phyloP scores from a whole-genome alignment of 2,888 invertebrate genomes.

The Sepioteuthis lessoniana region DNA sequence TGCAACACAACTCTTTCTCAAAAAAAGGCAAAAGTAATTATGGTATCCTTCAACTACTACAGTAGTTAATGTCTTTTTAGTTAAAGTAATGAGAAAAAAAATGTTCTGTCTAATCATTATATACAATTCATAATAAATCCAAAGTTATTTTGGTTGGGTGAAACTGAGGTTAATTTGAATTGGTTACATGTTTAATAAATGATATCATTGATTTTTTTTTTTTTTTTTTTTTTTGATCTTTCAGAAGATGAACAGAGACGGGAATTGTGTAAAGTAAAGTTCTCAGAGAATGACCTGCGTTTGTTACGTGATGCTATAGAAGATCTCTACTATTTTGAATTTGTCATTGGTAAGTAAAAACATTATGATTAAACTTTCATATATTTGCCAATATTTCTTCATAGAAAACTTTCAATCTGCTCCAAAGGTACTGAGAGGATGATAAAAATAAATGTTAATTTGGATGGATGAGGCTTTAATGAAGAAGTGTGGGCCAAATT shows the following conservation, averaged over 20 bases:
- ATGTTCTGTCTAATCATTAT: not conserved
- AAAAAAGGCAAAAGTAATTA: too few relatives aligned
- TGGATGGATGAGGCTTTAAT: not conserved
- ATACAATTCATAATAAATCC: too few relatives aligned
- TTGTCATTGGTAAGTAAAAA: constrained; percentile 75
- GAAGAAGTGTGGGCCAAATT: not conserved
- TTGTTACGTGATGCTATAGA: constrained; percentile 76
- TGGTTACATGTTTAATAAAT: not conserved
- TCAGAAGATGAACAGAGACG: constrained; percentile 73
- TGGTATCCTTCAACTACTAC: not conserved
- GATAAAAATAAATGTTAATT: not conserved
- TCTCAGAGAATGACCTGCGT: constrained; percentile 74
- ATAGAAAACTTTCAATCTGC: too few relatives aligned
- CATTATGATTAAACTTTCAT: not conserved
- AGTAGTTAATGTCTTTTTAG: not conserved
- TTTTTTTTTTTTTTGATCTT: constrained; percentile 53
- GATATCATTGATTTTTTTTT: not conserved
- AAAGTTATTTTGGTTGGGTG: too few relatives aligned
- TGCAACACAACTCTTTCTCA: too few relatives aligned
- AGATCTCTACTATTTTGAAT: constrained; percentile 78
- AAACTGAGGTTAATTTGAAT: not conserved
- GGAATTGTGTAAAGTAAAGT: constrained; percentile 74
- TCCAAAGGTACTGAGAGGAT: too few relatives aligned
- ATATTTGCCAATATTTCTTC: not conserved
- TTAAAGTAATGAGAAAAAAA: not conserved